These are phyloP conservation scores for Erpobdella octoculata DNA, from an alignment of 2,888 invertebrate genomes.

Conservation along the genomic window DNA sequence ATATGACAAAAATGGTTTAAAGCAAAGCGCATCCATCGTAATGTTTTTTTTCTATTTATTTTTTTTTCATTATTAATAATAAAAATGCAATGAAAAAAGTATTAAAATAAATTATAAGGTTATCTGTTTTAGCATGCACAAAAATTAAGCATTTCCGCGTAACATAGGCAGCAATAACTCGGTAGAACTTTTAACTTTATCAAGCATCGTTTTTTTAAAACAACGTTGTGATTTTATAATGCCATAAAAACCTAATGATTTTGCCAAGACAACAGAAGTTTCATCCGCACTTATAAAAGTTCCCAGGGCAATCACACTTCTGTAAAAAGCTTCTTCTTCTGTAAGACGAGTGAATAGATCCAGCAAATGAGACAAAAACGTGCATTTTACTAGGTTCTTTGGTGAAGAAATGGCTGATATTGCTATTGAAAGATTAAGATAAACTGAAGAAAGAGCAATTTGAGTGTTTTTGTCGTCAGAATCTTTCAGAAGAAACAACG, in stretches of 20 bases:
- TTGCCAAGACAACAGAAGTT: conserved; percentile 41
- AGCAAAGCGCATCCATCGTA: too few species aligned
- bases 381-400: conserved; percentile 43
- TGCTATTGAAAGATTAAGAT: conserved; percentile 69
- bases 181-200: too few species aligned
- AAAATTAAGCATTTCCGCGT: too few species aligned
- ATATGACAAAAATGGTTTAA: too few species aligned
- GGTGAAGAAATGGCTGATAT: too few species aligned
- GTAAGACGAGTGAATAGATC: conserved; percentile 54
- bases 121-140: too few species aligned
- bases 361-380: conserved; percentile 41
- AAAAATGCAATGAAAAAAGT: too few species aligned
- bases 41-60: too few species aligned
- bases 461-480: conserved; percentile 53
- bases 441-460: conserved; percentile 67
- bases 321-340: conserved; percentile 68
- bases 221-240: conserved; percentile 27
- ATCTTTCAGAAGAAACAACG: conserved; percentile 38
- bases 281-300: conserved; percentile 58
- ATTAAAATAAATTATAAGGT: too few species aligned
- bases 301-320: conserved; percentile 69
- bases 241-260: conserved; percentile 42
- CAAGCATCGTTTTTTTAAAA: too few species aligned
- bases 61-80: too few species aligned
- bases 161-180: too few species aligned